Evolutionary conservation across 2,113 vertebrate species (phyloP), one percentile per base, ranked within the genome.

Genomic region (Camarhynchus parvulus): DNA sequence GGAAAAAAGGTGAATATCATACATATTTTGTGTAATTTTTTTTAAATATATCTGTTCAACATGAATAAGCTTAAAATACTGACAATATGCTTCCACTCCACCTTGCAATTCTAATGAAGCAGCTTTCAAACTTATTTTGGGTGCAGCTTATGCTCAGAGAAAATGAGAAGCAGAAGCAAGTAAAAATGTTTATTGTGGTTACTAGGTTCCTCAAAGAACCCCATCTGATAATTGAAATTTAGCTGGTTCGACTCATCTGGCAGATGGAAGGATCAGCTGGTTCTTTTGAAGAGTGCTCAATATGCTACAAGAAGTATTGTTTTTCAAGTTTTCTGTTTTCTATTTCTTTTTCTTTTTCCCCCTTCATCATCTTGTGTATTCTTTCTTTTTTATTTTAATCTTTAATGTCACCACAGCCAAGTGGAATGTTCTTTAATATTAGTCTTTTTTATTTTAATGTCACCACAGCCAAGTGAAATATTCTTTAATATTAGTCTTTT

Each of bases 401-500:
- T 92, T 75, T 64, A 47, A 19, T 75, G n/a, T 30, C 50, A 47
- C 22, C 27, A 70, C 11, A 94, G 55, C 46, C 72, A 91, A 95
- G 15, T 53, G 50, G 91, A 97, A 91, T 72, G 55, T 63, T 78
- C 63, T 96, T 93, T 95, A 95, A 44, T 84, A 87, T 94, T 66
- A 76, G 30, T 56, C 84, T 95, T 96, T 52, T 92, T 61, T 90
- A 47, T 49, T 93, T 75, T 55, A 47, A 18, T 74, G 41, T 28
- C 41, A 39, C 22, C 27, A 68, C 12, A 94, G 49, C 42, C 72
- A 91, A 95, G 15, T 56, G 50, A 91, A 97, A 91, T 72, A 41
- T 67, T 78, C 64, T 96, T 93, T 95, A 94, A 46, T 84, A 85
- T 94, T 66, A 74, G 30, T 56, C 84, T 95, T 96, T 53, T 90